These are phyloP conservation scores for Epinephelus coioides DNA, from an alignment of 2,797 vertebrate genomes.

Conservation along the genomic window DNA sequence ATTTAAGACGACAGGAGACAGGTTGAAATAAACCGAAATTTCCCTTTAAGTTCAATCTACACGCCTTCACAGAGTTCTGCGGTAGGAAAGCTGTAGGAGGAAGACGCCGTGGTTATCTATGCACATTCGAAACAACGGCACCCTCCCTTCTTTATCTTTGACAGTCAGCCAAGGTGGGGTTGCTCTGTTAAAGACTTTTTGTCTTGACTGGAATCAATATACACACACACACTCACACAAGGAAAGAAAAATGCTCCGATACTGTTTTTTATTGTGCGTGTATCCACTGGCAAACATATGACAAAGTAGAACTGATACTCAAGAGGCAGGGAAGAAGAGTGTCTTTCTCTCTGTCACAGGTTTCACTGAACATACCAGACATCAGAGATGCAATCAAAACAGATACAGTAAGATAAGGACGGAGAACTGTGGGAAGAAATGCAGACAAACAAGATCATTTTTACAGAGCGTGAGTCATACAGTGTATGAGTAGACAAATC, in stretches of 20 bases:
- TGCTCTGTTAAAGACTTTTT: background rate
- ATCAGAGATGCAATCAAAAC: background rate
- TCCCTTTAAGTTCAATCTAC: background rate
- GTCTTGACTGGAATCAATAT: background rate
- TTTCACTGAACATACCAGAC: background rate
- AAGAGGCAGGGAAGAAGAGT: background rate
- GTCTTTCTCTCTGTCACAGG: background rate
- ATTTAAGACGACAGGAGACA: no score
- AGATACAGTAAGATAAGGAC: background rate
- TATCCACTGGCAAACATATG: background rate
- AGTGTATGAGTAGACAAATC: background rate
- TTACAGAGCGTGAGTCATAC: background rate
- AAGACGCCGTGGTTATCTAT: background rate
- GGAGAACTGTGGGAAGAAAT: background rate
- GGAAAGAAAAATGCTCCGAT: background rate
- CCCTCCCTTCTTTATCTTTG: background rate
- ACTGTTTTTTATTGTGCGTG: background rate
- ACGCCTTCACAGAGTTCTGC: background rate
- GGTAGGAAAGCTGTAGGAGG: background rate
- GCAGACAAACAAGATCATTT: background rate
- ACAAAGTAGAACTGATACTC: background rate
- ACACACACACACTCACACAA: no score
- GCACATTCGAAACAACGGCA: background rate
- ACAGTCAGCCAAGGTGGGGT: background rate
- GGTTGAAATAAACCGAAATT: no score